Percentiles rank a stretch among this genome's conserved stretches.
Conservation (phyloP, 2,113 vertebrate genomes). For the Pelecanoides urinatrix region DNA sequence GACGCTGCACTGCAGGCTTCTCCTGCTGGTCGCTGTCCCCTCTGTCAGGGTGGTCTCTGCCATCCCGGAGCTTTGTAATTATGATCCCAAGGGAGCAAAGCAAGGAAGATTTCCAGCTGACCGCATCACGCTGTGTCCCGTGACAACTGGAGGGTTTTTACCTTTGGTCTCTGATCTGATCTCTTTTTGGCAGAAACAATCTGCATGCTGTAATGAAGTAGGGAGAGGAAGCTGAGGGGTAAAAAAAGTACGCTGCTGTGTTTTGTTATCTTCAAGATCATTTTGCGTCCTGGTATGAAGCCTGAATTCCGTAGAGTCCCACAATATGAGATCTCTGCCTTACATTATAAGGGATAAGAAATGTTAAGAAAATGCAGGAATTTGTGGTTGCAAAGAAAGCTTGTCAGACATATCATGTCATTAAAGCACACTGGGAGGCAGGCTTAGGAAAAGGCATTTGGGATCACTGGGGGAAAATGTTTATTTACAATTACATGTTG, state of each 20-base stretch:
- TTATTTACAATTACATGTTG: background rate
- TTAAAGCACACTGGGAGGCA: background rate
- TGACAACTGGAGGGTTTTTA: background rate
- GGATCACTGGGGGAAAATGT: background rate
- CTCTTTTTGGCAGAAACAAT: background rate
- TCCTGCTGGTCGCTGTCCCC: background rate
- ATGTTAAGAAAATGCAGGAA: background rate
- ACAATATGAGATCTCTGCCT: background rate
- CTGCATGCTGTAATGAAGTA: background rate
- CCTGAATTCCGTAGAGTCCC: background rate
- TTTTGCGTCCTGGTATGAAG: background rate
- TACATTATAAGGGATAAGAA: background rate
- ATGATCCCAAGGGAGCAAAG: background rate
- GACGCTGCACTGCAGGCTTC: accelerated
- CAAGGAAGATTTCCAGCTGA: background rate
- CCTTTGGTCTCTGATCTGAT: background rate
- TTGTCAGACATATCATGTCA: background rate
- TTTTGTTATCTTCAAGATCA: background rate
- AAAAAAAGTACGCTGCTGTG: background rate
- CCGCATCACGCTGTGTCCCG: accelerated
- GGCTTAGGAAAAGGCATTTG: background rate
- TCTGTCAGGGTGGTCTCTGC: background rate
- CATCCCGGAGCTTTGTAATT: background rate
- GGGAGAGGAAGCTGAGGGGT: background rate
- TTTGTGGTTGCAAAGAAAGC: background rate